Conservation (phyloP, 1,140 invertebrate species). For the Harlomillsia oculata region DNA sequence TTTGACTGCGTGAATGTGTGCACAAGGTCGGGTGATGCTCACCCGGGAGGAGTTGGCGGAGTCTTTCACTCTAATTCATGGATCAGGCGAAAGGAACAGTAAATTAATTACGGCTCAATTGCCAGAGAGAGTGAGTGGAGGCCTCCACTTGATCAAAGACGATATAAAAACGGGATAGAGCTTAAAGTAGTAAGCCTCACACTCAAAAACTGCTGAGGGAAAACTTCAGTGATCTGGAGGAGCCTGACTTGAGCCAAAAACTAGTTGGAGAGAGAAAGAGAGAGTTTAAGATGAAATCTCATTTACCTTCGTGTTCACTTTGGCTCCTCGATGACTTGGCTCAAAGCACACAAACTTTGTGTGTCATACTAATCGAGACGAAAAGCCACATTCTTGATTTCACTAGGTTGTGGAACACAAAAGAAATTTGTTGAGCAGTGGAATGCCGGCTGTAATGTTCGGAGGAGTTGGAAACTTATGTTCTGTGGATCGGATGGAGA, state of each 20-base stretch:
- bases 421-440: too few species aligned
- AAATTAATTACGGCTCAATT: constrained; percentile 20
- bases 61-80: constrained; percentile 9
- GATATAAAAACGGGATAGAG: constrained; percentile 13
- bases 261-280: background rate
- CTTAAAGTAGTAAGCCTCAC: background rate
- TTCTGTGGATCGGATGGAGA: background rate
- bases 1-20: too few species aligned
- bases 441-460: too few species aligned
- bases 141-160: constrained; percentile 15
- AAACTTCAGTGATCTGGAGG: constrained; percentile 18
- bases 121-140: too few species aligned
- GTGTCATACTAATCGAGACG: too few species aligned
- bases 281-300: constrained; percentile 14
- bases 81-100: constrained; percentile 17
- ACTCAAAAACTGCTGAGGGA: background rate
- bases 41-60: background rate
- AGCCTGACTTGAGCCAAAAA: too few species aligned
- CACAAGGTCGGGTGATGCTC: background rate
- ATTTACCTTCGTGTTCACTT: background rate
- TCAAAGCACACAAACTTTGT: background rate
- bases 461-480: too few species aligned
- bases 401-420: too few species aligned
- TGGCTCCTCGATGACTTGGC: background rate
- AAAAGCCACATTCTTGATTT: too few species aligned